Evolutionary conservation across 1,140 invertebrate species (phyloP).

Genomic region (Pemphigus obesinymphae): DNA sequence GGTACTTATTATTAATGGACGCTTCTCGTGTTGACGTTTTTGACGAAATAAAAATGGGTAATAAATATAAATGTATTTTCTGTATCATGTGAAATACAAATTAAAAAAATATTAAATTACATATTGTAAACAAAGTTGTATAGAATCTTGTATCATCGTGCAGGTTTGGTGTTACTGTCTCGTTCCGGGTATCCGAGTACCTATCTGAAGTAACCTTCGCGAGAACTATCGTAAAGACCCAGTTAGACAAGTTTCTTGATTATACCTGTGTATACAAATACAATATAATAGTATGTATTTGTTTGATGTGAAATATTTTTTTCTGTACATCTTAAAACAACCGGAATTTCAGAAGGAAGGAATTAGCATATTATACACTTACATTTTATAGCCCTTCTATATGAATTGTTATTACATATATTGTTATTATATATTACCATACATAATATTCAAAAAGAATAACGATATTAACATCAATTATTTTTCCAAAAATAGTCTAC

Average conservation of each 20-base stretch:
- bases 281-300: background rate
- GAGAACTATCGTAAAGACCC: background rate
- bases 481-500: too few relatives aligned
- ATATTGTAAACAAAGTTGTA: background rate
- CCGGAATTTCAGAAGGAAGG: background rate
- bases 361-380: background rate
- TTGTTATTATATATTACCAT: background rate
- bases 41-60: too few relatives aligned
- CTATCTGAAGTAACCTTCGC: conserved; percentile 8
- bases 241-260: conserved; percentile 9
- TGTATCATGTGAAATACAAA: too few relatives aligned
- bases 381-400: too few relatives aligned
- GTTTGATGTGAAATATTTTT: background rate
- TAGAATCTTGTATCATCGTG: background rate
- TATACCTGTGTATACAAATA: background rate
- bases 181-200: conserved; percentile 7
- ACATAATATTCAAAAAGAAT: too few relatives aligned
- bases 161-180: conserved; percentile 23
- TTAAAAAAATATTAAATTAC: conserved; percentile 26
- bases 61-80: too few relatives aligned
- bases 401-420: too few relatives aligned
- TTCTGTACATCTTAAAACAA: background rate
- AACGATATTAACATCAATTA: too few relatives aligned
- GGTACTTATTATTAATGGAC: too few relatives aligned
- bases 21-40: too few relatives aligned